A percentile compares a stretch with the other conserved stretches of the same genome.
Conservation (phyloP, 2,113 vertebrate genomes). For the Irena cyanogastra region DNA sequence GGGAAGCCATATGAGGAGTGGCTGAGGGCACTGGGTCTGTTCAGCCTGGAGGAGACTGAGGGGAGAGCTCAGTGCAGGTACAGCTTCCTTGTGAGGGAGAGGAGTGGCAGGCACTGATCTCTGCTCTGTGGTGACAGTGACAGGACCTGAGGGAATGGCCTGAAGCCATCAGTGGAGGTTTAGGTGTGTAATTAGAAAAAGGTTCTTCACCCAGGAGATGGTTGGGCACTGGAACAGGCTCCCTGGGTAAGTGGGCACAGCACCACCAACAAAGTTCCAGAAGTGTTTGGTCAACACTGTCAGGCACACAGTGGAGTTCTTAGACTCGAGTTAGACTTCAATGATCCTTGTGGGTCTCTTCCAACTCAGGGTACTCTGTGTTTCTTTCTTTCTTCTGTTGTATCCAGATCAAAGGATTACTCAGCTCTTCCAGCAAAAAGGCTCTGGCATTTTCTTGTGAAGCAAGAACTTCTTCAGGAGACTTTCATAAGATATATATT, state of each 20-base stretch:
- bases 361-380: not conserved
- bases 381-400: constrained; percentile 46
- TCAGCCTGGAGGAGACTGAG: not conserved
- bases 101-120: not conserved
- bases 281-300: not conserved
- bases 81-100: fast-evolving
- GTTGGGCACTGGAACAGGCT: not conserved
- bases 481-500: constrained; percentile 96
- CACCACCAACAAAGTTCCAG: not conserved
- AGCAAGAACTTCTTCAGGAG: constrained; percentile 95
- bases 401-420: constrained; percentile 86
- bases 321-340: not conserved
- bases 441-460: constrained; percentile 95
- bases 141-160: not conserved
- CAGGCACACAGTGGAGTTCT: not conserved
- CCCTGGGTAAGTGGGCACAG: not conserved
- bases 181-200: not conserved
- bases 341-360: not conserved
- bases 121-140: not conserved
- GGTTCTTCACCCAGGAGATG: not conserved
- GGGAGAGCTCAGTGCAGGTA: not conserved
- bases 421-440: constrained; percentile 90
- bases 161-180: not conserved
- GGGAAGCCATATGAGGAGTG: fast-evolving
- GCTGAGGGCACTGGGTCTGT: not conserved